Evolutionary conservation across 1,140 invertebrate species (phyloP).

Genomic region (Hylaeus anthracinus): DNA sequence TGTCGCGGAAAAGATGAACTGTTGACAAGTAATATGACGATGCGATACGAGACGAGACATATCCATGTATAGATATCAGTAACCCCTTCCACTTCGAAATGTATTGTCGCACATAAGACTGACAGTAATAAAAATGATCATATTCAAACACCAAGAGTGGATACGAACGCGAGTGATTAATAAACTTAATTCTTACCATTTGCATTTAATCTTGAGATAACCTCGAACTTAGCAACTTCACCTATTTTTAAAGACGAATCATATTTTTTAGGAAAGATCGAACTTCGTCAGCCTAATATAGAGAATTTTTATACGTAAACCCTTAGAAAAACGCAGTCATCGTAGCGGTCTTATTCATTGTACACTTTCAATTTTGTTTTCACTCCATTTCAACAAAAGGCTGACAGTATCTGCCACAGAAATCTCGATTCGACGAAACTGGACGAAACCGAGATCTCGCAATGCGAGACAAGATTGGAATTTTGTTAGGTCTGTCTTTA

Average conservation of each 20-base stretch:
- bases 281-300: neutral
- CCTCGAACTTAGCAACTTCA: neutral
- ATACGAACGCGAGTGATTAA: neutral
- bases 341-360: neutral
- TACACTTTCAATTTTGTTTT: conserved; percentile 32
- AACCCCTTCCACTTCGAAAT: conserved; percentile 9
- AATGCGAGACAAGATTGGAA: no score
- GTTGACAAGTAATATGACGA: conserved; percentile 6
- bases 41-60: conserved; percentile 5
- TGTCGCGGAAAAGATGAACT: neutral
- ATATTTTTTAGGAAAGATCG: neutral
- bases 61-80: conserved; percentile 48
- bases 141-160: neutral
- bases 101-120: neutral
- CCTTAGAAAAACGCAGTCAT: neutral
- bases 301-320: neutral
- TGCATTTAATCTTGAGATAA: conserved; percentile 6
- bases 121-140: conserved; percentile 1
- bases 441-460: no score
- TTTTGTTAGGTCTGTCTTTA: no score
- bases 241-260: neutral
- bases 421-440: no score
- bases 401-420: neutral
- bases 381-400: neutral
- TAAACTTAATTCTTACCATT: conserved; percentile 43